These are phyloP conservation scores for Oithona nana DNA, from an alignment of 2,888 invertebrate genomes.

Conservation along the genomic window DNA sequence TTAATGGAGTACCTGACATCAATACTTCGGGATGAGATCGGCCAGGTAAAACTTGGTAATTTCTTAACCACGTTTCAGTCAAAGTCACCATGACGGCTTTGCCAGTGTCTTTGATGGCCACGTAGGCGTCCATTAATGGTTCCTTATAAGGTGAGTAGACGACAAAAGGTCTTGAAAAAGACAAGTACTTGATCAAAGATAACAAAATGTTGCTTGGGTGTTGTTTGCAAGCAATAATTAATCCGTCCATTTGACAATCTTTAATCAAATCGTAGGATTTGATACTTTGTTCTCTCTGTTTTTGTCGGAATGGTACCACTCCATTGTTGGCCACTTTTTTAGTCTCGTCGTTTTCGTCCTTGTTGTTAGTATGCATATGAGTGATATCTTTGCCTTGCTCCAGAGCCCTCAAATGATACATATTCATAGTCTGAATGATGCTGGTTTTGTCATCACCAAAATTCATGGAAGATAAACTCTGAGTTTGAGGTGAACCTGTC, in stretches of 20 bases:
- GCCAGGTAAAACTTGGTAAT: conserved; percentile 55
- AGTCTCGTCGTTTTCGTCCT: not conserved
- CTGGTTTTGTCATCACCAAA: not conserved
- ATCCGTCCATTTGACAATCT: conserved; percentile 44
- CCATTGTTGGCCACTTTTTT: no score
- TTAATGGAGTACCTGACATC: no score
- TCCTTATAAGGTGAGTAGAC: conserved; percentile 53
- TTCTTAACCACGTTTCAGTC: conserved; percentile 65
- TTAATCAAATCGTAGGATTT: conserved; percentile 27
- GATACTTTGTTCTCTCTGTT: not conserved
- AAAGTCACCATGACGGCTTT: conserved; percentile 54
- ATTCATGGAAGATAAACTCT: conserved; percentile 11
- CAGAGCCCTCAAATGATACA: conserved; percentile 8
- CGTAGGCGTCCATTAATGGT: conserved; percentile 63
- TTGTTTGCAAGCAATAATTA: conserved; percentile 60
- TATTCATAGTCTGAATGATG: conserved; percentile 2
- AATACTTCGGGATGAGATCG: conserved; percentile 86
- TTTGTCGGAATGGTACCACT: not conserved
- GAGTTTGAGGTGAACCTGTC: conserved; percentile 18
- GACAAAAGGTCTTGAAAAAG: conserved; percentile 61
- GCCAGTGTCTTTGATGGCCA: conserved; percentile 48
- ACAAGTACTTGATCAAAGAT: conserved; percentile 52
- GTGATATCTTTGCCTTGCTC: conserved; percentile 5
- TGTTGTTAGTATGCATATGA: not conserved
- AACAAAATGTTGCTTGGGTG: conserved; percentile 62